phyloP scores from a whole-genome alignment of 2,888 invertebrate genomes.

The Nomada flava region DNA sequence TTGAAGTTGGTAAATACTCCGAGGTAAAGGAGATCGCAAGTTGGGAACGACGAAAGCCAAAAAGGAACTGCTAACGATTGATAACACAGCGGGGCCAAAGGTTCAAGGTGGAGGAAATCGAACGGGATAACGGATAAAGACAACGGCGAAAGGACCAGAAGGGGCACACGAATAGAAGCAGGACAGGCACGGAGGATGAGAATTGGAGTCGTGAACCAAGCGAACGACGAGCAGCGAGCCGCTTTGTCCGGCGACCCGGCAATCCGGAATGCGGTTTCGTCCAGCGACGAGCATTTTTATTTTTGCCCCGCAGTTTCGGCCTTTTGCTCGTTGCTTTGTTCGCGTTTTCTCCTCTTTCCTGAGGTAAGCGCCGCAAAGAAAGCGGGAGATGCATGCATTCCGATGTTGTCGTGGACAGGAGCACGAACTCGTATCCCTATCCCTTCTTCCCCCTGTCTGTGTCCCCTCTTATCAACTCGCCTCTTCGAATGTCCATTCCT shows the following conservation, averaged over 20 bases:
- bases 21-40: neutral
- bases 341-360: constrained; percentile 69
- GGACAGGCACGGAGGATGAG: constrained; percentile 48
- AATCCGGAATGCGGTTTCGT: constrained; percentile 77
- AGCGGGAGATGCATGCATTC: constrained; percentile 75
- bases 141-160: constrained; percentile 10
- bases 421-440: constrained; percentile 48
- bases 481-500: constrained; percentile 39
- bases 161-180: constrained; percentile 41
- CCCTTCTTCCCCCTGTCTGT: constrained; percentile 14
- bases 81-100: constrained; percentile 21
- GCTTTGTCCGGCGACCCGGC: constrained; percentile 73
- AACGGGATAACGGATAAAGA: constrained; percentile 28
- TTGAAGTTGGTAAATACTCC: neutral
- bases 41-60: neutral
- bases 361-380: constrained; percentile 66
- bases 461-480: constrained; percentile 45
- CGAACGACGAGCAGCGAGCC: constrained; percentile 59
- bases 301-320: constrained; percentile 70
- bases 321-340: constrained; percentile 67
- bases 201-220: constrained; percentile 62
- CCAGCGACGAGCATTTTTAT: constrained; percentile 71
- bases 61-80: constrained; percentile 26
- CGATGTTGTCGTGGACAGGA: constrained; percentile 65
- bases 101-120: constrained; percentile 18